These are phyloP conservation scores for Falco biarmicus DNA, from an alignment of 2,797 vertebrate genomes.

Conservation along the genomic window DNA sequence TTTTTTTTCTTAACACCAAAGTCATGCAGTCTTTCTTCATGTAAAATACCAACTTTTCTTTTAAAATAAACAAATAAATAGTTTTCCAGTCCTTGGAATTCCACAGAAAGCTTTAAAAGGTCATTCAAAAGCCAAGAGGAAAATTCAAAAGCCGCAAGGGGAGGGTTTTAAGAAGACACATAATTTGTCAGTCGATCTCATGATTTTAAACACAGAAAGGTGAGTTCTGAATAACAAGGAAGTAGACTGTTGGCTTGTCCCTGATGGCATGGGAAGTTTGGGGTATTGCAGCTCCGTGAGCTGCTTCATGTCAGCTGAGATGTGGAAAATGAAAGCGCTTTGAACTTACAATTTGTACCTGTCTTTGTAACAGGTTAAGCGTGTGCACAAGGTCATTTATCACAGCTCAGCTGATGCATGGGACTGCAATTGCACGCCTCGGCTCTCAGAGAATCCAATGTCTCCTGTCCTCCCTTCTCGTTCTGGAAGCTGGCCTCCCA, in stretches of 20 bases:
- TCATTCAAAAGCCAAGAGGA: background rate
- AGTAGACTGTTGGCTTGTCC: background rate
- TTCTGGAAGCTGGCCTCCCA: rapidly evolving
- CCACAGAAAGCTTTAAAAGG: background rate
- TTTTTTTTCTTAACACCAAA: background rate
- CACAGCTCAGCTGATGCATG: constrained; percentile 28
- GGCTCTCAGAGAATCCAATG: background rate
- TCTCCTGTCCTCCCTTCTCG: background rate
- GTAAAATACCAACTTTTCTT: background rate
- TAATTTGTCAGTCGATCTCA: background rate
- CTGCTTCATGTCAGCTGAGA: background rate
- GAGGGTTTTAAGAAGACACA: background rate
- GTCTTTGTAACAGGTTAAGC: constrained; percentile 33
- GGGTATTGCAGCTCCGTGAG: constrained; percentile 6
- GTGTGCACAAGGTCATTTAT: background rate
- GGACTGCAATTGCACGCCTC: background rate
- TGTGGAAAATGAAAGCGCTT: background rate
- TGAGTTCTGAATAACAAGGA: background rate
- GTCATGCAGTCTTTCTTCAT: background rate
- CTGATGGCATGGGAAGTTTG: background rate
- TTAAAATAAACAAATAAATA: background rate
- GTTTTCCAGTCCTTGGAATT: background rate
- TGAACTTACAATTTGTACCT: constrained; percentile 23
- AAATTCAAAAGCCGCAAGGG: background rate
- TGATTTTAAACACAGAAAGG: background rate